phyloP scores from a whole-genome alignment of 2,888 invertebrate species.

The Aphodius granarius region DNA sequence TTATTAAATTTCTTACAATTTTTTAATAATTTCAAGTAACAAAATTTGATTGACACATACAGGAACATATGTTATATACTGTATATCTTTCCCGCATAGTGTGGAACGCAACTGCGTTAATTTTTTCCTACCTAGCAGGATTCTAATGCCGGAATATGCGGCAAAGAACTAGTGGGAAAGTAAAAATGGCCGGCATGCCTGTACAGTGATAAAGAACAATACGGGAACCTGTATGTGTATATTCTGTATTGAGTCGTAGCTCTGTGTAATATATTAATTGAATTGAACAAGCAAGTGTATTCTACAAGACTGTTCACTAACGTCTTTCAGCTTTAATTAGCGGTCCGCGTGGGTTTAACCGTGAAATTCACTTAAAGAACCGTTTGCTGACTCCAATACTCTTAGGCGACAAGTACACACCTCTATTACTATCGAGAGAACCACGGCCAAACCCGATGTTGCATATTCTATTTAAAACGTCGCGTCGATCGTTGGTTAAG shows the following conservation, averaged over 20 bases:
- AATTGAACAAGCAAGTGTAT: slow-evolving; percentile 22
- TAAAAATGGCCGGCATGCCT: neutral
- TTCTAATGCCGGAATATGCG: slow-evolving; percentile 1
- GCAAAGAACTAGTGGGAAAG: neutral
- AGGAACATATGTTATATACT: too few relatives aligned
- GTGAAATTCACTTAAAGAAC: slow-evolving; percentile 29
- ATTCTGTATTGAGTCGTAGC: slow-evolving; percentile 20
- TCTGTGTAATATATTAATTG: slow-evolving; percentile 26
- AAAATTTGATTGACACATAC: too few relatives aligned
- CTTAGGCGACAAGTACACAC: neutral
- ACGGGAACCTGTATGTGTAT: neutral
- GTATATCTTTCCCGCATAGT: neutral
- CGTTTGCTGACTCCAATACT: slow-evolving; percentile 13
- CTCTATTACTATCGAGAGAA: neutral
- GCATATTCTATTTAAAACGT: neutral
- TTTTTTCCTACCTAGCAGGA: neutral
- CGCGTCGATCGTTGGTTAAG: neutral
- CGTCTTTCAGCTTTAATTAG: slow-evolving; percentile 27
- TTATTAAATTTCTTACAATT: neutral
- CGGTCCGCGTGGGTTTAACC: slow-evolving; percentile 27
- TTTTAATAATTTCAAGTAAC: neutral
- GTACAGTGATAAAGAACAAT: neutral
- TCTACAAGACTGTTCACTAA: slow-evolving; percentile 26
- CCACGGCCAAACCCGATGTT: neutral
- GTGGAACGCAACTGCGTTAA: neutral